Evolutionary conservation across 2,888 invertebrate species (phyloP).

Genomic region (Xylota sylvarum): DNA sequence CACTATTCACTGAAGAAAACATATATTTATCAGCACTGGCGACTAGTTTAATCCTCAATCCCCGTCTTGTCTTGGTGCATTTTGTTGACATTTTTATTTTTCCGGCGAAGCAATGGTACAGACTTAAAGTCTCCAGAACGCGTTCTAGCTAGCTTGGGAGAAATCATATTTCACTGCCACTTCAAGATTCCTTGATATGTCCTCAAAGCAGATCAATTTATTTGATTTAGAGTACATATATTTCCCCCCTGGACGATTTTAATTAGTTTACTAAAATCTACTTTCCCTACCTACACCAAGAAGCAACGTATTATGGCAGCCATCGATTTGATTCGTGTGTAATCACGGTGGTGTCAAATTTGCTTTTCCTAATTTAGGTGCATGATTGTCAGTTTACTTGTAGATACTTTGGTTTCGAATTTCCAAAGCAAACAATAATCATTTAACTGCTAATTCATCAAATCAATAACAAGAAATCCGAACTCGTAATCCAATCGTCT

Average conservation of each 20-base stretch:
- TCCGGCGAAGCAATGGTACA: too few relatives aligned
- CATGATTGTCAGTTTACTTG: background rate
- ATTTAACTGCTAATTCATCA: background rate
- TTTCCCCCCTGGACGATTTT: background rate
- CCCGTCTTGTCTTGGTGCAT: too few relatives aligned
- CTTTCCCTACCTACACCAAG: background rate
- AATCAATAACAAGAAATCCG: background rate
- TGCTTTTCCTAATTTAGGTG: background rate
- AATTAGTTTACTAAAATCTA: background rate
- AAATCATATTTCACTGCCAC: too few relatives aligned
- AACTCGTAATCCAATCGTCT: background rate
- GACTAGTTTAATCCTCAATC: too few relatives aligned
- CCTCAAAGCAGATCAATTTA: background rate
- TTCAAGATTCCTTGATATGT: too few relatives aligned
- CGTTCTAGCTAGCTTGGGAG: too few relatives aligned
- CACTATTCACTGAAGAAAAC: too few relatives aligned
- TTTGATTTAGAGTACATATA: background rate
- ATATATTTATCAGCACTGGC: too few relatives aligned
- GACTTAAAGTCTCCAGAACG: too few relatives aligned
- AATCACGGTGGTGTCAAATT: constrained; percentile 2
- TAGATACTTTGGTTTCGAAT: background rate
- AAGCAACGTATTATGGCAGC: background rate
- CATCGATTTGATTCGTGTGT: background rate
- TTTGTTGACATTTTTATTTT: too few relatives aligned
- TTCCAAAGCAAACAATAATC: background rate